These are phyloP conservation scores for Ennomos erosarius DNA, from an alignment of 2,888 invertebrate species.

Conservation along the genomic window DNA sequence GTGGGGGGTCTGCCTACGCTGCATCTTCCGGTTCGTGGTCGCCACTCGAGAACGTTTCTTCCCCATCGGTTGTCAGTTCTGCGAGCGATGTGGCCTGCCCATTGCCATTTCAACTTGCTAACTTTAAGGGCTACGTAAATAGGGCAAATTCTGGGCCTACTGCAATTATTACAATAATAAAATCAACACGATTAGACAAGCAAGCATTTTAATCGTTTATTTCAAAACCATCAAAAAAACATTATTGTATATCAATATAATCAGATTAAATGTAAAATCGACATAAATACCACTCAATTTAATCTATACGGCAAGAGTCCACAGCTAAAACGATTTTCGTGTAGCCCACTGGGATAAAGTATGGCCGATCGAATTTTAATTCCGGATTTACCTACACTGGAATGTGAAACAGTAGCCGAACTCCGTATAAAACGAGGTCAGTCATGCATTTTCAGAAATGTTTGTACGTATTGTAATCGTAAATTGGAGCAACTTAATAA, in stretches of 20 bases:
- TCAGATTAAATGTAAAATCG: constrained; percentile 40
- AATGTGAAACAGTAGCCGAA: constrained; percentile 29
- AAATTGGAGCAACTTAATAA: too few species aligned
- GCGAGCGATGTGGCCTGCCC: too few species aligned
- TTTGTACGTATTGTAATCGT: too few species aligned
- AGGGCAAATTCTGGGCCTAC: too few species aligned
- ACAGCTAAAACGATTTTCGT: constrained; percentile 78
- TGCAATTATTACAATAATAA: neutral
- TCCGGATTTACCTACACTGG: constrained; percentile 70
- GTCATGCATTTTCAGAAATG: too few species aligned
- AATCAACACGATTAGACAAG: constrained; percentile 16
- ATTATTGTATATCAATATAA: constrained; percentile 29
- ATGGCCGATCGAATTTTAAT: constrained; percentile 79
- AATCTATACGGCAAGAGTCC: constrained; percentile 43
- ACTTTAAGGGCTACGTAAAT: too few species aligned
- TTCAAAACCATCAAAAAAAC: constrained; percentile 22
- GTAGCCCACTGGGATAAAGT: constrained; percentile 70
- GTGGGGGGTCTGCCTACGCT: too few species aligned
- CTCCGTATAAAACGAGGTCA: neutral
- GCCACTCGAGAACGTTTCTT: too few species aligned
- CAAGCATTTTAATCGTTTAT: constrained; percentile 13
- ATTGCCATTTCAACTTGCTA: too few species aligned
- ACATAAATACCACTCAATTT: constrained; percentile 48
- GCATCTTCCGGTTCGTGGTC: too few species aligned
- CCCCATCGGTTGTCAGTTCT: too few species aligned